These are phyloP conservation scores for Corythaixoides concolor DNA, from an alignment of 2,113 vertebrate species.

Conservation along the genomic window DNA sequence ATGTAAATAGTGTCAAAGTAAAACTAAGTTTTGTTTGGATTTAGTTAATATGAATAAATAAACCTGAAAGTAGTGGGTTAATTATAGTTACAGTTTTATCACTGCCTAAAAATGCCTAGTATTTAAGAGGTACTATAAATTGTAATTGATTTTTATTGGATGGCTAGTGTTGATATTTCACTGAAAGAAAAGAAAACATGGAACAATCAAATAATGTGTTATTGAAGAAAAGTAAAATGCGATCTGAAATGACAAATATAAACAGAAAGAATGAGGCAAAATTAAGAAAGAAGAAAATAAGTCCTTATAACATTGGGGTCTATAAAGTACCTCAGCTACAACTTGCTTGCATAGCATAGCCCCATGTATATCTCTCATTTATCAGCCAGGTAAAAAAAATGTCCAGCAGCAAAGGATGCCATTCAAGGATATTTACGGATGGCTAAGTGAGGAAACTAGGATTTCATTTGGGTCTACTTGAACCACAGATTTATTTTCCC, in stretches of 20 bases:
- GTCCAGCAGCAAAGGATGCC: not conserved
- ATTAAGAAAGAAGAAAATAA: not conserved
- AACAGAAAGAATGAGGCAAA: not conserved
- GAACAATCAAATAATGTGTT: not conserved
- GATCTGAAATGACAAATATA: not conserved
- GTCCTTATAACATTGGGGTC: not conserved
- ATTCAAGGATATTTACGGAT: not conserved
- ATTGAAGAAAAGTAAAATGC: not conserved
- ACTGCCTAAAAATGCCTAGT: not conserved
- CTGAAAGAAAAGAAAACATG: not conserved
- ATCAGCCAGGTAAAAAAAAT: not conserved
- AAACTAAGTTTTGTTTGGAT: not conserved
- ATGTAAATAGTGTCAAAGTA: not conserved
- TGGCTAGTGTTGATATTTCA: not conserved
- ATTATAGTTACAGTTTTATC: not conserved
- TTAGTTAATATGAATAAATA: not conserved
- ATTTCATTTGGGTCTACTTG: not conserved
- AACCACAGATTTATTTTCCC: not conserved
- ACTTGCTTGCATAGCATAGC: not conserved
- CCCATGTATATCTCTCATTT: not conserved
- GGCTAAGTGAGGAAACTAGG: not conserved
- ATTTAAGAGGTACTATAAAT: not conserved
- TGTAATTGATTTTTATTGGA: not conserved
- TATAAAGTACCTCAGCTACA: not conserved
- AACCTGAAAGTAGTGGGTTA: not conserved